phyloP scores from a whole-genome alignment of 1,140 invertebrate genomes.

The Dufourea novaeangliae region DNA sequence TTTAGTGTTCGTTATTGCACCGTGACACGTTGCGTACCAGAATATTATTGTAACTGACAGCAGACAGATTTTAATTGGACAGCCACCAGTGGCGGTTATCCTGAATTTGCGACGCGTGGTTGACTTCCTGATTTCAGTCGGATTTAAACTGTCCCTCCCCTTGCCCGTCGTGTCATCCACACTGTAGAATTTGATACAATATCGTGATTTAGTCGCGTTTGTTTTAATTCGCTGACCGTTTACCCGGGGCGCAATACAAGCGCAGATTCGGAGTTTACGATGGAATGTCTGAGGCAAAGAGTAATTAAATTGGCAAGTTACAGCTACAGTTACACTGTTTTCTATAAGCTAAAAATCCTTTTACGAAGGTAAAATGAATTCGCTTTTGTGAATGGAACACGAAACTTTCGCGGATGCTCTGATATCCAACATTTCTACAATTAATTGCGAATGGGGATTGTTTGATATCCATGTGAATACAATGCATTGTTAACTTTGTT shows the following conservation, averaged over 20 bases:
- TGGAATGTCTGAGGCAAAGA: neutral
- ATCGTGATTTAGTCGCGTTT: too few relatives aligned
- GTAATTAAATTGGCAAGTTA: neutral
- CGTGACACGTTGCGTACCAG: neutral
- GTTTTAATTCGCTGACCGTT: neutral
- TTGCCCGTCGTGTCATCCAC: too few relatives aligned
- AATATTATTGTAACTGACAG: slow-evolving; percentile 20
- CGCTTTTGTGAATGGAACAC: neutral
- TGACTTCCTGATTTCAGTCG: neutral
- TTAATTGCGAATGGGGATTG: neutral
- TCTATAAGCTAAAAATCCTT: neutral
- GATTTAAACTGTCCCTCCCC: too few relatives aligned
- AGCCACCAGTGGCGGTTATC: neutral
- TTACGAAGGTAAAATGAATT: neutral
- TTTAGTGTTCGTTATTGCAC: slow-evolving; percentile 6
- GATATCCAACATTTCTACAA: neutral
- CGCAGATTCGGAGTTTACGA: neutral
- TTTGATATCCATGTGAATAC: neutral
- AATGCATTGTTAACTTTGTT: neutral
- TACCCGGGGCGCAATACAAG: too few relatives aligned
- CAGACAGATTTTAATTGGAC: slow-evolving; percentile 14
- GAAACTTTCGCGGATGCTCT: neutral
- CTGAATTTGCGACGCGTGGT: neutral
- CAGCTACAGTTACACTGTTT: neutral
- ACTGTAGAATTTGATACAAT: neutral